Percentiles rank a stretch among this genome's conserved stretches.
These are phyloP conservation scores for Rana temporaria DNA, from an alignment of 2,113 vertebrate species.

Conservation along the genomic window DNA sequence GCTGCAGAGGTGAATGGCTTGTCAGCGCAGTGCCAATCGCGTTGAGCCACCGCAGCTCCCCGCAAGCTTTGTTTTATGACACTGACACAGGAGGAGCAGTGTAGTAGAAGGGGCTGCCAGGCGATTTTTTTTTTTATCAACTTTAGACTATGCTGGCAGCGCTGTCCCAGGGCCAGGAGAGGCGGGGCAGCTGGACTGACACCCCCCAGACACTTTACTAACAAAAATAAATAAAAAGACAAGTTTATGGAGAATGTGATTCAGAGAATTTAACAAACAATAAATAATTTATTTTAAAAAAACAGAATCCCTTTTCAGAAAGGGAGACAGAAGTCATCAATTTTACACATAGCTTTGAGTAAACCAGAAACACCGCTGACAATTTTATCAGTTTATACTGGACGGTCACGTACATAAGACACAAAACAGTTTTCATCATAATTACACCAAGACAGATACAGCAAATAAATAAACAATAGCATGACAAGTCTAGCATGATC, in stretches of 20 bases:
- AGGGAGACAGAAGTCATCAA: background rate
- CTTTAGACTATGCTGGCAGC: too few relatives aligned
- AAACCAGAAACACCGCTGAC: constrained; percentile 22
- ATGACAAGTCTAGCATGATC: constrained; percentile 45
- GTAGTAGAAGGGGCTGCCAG: too few relatives aligned
- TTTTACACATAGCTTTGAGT: background rate
- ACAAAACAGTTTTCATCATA: constrained; percentile 14
- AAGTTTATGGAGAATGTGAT: background rate
- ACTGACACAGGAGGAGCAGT: too few relatives aligned
- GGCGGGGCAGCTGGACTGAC: too few relatives aligned
- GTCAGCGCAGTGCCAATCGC: too few relatives aligned
- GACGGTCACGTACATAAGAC: constrained; percentile 25
- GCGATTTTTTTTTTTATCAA: too few relatives aligned
- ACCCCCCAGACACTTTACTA: too few relatives aligned
- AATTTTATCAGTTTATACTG: background rate
- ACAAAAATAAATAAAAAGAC: too few relatives aligned
- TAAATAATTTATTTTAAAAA: constrained; percentile 29
- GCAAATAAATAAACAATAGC: constrained; percentile 34
- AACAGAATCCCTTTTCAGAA: background rate
- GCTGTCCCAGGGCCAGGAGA: too few relatives aligned
- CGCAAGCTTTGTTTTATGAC: too few relatives aligned
- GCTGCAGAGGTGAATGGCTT: too few relatives aligned
- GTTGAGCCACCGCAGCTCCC: too few relatives aligned
- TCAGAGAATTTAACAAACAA: constrained; percentile 12
- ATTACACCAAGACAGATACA: constrained; percentile 29